Conservation (phyloP, 2,797 vertebrate genomes). For the Eurystomus glaucurus region DNA sequence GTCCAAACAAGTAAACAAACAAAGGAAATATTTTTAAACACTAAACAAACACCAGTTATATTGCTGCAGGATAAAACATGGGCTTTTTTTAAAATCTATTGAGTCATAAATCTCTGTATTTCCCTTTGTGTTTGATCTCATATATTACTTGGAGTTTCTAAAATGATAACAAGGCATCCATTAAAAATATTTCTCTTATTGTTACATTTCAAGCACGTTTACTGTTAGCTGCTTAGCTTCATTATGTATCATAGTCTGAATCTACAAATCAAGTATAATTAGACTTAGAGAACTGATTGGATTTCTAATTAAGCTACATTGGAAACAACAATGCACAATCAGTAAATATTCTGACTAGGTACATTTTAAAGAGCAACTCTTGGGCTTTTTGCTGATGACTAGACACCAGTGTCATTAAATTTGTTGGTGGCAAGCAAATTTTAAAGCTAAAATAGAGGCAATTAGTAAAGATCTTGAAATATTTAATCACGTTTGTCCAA, state of each 20-base stretch:
- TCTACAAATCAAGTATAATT: conserved; percentile 92
- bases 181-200: conserved; percentile 88
- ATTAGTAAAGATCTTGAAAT: conserved; percentile 99
- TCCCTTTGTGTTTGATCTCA: conserved; percentile 73
- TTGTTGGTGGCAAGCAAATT: conserved; percentile 97
- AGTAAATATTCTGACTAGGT: conserved; percentile 92
- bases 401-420: conserved; percentile 92
- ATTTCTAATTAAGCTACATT: conserved; percentile 92
- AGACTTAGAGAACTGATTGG: conserved; percentile 91
- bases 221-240: conserved; percentile 87
- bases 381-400: conserved; percentile 97
- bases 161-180: conserved; percentile 81
- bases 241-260: conserved; percentile 91
- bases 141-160: conserved; percentile 80
- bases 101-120: conserved; percentile 74
- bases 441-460: conserved; percentile 99
- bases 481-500: conserved; percentile 99
- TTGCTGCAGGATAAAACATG: conserved; percentile 62
- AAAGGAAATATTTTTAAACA: conserved; percentile 59
- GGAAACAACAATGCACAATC: conserved; percentile 91
- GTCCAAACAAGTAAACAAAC: conserved; percentile 59
- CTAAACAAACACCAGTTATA: conserved; percentile 16
- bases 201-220: conserved; percentile 89
- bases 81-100: conserved; percentile 43
- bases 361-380: conserved; percentile 92